Evolutionary conservation across 2,113 vertebrate genomes (phyloP).

Genomic region (Bucco capensis): DNA sequence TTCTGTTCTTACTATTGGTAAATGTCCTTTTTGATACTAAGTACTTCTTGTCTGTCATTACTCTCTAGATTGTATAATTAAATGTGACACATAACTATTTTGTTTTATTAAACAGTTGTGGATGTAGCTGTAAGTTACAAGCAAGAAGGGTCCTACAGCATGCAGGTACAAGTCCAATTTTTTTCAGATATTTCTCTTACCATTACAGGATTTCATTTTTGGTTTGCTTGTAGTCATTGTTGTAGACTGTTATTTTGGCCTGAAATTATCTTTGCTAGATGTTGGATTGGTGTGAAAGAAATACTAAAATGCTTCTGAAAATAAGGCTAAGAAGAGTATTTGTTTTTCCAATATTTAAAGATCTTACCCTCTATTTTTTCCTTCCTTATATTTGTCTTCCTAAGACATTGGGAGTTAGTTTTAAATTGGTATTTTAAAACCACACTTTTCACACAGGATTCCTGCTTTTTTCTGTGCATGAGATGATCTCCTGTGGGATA

Average conservation of each 20-base stretch:
- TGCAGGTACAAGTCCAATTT: slow-evolving; percentile 80
- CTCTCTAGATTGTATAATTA: not conserved
- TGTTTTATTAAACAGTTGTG: slow-evolving; percentile 76
- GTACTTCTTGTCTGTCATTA: not conserved
- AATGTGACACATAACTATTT: not conserved
- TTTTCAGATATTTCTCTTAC: not conserved
- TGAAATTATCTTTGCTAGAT: not conserved
- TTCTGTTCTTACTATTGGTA: not conserved
- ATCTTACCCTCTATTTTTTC: not conserved
- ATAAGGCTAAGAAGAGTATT: not conserved
- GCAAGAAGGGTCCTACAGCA: slow-evolving; percentile 84
- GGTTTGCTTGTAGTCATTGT: not conserved
- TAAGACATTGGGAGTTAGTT: not conserved
- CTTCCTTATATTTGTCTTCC: not conserved
- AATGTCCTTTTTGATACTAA: not conserved
- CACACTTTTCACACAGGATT: not conserved
- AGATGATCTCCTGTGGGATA: slow-evolving; percentile 19
- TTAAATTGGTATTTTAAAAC: slow-evolving; percentile 12
- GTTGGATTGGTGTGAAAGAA: not conserved
- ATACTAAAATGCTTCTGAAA: not conserved
- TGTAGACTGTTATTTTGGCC: not conserved
- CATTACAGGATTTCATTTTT: not conserved
- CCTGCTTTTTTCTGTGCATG: not conserved
- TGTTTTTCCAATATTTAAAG: not conserved
- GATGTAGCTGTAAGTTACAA: slow-evolving; percentile 82